A percentile compares a stretch with the other conserved stretches of the same genome.
phyloP scores from a whole-genome alignment of 1,140 invertebrate genomes.

The Brachystomella parvula region DNA sequence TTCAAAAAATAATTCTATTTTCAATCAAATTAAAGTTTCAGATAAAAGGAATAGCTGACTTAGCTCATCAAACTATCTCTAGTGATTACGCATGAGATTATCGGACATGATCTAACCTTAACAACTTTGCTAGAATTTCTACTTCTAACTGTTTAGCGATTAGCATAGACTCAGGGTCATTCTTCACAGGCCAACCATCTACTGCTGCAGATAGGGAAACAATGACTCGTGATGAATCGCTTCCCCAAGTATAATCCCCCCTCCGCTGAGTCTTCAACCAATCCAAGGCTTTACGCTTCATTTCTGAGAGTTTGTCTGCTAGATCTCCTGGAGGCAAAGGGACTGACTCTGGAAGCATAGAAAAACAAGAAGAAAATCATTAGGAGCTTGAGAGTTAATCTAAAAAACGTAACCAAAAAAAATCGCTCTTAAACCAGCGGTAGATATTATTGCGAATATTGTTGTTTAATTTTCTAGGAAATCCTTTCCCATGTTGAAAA shows the following conservation, averaged over 20 bases:
- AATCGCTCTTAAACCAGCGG: no score
- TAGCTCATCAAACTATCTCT: neutral
- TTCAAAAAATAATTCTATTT: no score
- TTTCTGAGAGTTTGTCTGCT: slow-evolving; percentile 12
- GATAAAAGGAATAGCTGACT: neutral
- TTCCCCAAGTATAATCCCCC: slow-evolving; percentile 29
- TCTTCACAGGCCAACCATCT: slow-evolving; percentile 33
- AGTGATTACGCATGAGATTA: neutral
- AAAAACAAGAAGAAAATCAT: no score
- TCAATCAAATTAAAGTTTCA: no score
- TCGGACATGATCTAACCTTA: slow-evolving; percentile 29
- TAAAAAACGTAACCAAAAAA: no score
- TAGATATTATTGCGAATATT: no score
- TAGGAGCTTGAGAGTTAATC: no score
- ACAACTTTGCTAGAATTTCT: slow-evolving; percentile 36
- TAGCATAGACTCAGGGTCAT: slow-evolving; percentile 35
- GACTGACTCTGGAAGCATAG: no score
- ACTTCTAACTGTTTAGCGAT: slow-evolving; percentile 37
- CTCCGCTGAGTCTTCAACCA: slow-evolving; percentile 20
- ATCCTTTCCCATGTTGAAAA: no score
- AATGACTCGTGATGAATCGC: slow-evolving; percentile 30
- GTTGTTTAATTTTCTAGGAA: no score
- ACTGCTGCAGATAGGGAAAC: slow-evolving; percentile 28
- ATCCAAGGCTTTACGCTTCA: slow-evolving; percentile 19
- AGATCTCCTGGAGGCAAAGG: no score